These are phyloP conservation scores for Bugula neritina DNA, from an alignment of 2,888 invertebrate species.

Conservation along the genomic window DNA sequence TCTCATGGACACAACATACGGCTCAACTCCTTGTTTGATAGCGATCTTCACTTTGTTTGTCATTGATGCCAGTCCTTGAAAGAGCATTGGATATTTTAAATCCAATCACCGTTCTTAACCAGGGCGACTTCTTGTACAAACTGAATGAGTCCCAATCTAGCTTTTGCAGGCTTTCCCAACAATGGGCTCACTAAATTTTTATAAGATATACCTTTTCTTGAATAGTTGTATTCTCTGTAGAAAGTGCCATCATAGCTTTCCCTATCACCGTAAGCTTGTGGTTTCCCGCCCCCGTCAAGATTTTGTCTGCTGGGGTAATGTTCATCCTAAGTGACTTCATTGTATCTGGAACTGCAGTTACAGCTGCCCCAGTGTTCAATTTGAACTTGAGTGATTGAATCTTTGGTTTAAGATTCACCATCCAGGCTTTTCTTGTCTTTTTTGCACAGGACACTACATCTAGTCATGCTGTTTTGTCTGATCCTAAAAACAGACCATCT, in stretches of 20 bases:
- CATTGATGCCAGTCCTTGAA: background rate
- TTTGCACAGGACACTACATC: background rate
- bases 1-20: background rate
- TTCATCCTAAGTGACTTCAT: background rate
- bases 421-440: background rate
- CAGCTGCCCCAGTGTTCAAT: background rate
- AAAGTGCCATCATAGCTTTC: background rate
- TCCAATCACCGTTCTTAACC: background rate
- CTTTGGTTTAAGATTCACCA: background rate
- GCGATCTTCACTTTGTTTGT: background rate
- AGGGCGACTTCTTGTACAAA: background rate
- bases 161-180: constrained; percentile 1
- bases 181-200: background rate
- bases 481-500: background rate
- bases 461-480: background rate
- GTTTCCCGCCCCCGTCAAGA: background rate
- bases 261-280: background rate
- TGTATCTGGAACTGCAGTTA: background rate
- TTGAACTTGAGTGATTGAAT: background rate
- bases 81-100: background rate
- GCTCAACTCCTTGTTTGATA: background rate
- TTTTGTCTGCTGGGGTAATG: background rate
- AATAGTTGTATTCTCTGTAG: background rate
- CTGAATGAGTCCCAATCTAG: background rate
- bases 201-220: background rate